phyloP scores from a whole-genome alignment of 1,140 invertebrate species.

The Pinna nobilis region DNA sequence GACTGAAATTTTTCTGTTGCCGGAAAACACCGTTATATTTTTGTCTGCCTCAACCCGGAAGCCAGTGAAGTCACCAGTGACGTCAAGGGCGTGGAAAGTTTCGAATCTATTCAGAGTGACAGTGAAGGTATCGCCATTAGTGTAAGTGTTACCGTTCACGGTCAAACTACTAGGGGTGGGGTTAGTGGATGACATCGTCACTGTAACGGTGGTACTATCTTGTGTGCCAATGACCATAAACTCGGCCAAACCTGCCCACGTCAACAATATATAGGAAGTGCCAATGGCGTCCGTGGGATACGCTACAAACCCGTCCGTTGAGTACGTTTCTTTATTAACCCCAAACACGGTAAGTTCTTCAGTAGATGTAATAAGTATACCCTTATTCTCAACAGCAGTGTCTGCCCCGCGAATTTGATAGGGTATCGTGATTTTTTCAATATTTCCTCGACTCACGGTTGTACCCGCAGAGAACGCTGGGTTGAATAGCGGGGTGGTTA shows the following conservation, averaged over 20 bases:
- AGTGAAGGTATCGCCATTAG: constrained; percentile 37
- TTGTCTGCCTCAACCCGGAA: constrained; percentile 49
- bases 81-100: constrained; percentile 44
- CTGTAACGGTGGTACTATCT: constrained; percentile 38
- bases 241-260: constrained; percentile 34
- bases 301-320: constrained; percentile 61
- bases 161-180: constrained; percentile 9
- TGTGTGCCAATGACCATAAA: constrained; percentile 31
- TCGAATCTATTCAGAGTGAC: constrained; percentile 41
- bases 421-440: constrained; percentile 32
- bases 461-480: constrained; percentile 4
- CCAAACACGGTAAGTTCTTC: constrained; percentile 50
- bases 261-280: constrained; percentile 48
- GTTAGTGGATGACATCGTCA: constrained; percentile 31
- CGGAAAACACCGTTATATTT: constrained; percentile 55
- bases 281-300: constrained; percentile 54
- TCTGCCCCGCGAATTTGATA: constrained; percentile 29
- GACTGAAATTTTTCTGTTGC: constrained; percentile 43
- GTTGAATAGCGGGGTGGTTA: constrained; percentile 40
- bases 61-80: constrained; percentile 56
- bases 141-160: constrained; percentile 40
- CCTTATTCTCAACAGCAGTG: constrained; percentile 26
- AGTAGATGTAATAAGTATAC: constrained; percentile 39
- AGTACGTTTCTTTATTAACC: constrained; percentile 51
- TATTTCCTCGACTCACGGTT: constrained; percentile 27